Conservation (phyloP, 1,140 invertebrate species). For the Acromyrmex heyeri region DNA sequence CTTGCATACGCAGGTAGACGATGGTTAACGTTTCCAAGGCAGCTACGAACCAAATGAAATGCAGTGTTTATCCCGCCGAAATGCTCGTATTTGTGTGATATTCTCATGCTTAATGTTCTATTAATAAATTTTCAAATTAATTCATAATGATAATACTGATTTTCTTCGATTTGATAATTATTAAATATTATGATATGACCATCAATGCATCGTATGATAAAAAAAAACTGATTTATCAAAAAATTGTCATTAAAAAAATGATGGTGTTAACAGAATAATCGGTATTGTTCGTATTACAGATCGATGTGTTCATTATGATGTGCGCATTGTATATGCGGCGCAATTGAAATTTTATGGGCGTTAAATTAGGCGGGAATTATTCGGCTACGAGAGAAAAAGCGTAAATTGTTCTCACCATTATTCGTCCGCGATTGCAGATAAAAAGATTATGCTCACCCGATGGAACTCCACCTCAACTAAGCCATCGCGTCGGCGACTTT, state of each 20-base stretch:
- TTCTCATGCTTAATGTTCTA: not conserved
- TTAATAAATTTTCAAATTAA: not conserved
- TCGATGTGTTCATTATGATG: not conserved
- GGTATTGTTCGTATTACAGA: not conserved
- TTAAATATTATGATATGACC: no score
- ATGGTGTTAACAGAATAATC: not conserved
- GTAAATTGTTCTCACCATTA: slow-evolving; percentile 54
- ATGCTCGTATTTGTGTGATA: not conserved
- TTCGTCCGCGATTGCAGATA: slow-evolving; percentile 59
- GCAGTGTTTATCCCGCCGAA: not conserved
- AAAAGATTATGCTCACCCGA: slow-evolving; percentile 47
- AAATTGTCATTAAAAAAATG: not conserved
- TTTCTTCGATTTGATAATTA: not conserved
- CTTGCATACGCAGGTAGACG: slow-evolving; percentile 1
- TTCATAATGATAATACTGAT: not conserved
- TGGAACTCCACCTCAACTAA: slow-evolving; percentile 40
- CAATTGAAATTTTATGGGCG: slow-evolving; percentile 49
- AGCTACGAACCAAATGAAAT: not conserved
- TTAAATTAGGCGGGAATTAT: slow-evolving; percentile 59
- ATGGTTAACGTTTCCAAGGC: not conserved
- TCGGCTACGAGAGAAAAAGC: slow-evolving; percentile 26
- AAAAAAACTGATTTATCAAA: not conserved
- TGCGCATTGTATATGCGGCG: not conserved
- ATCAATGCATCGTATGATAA: not conserved
- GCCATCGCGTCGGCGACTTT: slow-evolving; percentile 58